Evolutionary conservation across 2,888 invertebrate genomes (phyloP), one percentile per base, ranked within the genome.

Genomic region (Pseudanteris insignis): DNA sequence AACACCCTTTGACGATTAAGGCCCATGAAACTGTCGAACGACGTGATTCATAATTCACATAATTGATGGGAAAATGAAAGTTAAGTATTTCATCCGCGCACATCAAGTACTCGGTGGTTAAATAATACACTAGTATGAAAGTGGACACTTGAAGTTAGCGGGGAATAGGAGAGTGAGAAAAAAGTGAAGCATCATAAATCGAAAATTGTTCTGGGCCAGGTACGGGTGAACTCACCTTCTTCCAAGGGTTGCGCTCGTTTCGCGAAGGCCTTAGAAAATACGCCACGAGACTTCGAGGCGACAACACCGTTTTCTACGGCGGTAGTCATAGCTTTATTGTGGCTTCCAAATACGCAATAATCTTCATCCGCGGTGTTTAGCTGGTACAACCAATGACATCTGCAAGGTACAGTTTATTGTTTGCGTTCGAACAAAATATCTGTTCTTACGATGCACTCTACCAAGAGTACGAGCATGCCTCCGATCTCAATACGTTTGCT

Each of bases 201-300:
- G 24, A 12, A 30, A 58, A 46, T 26, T 44, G 25, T 37, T 29
- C 11, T 21, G n/a, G n/a, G n/a, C n/a, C 34, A 53, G 37, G 50
- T 7, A 43, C 32, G 50, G 37, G 36, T 47, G 62, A 59, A 74
- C 76, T 77, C 72, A 77, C 76, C 76, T 76, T 76, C 76, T 67
- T 77, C 76, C 69, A 74, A 70, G 68, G 76, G 76, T 65, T 76
- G 76, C 62, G 75, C 75, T 58, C 76, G 72, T 51, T 76, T 77
- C 28, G 76, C 75, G 46, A 77, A 77, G 51, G 76, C 76, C 64
- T 73, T 72, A 67, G 76, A 73, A 70, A 77, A 77, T 37, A 70
- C 76, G 50, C 75, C 75, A 15, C 71, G 72, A 55, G 75, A 65
- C 68, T 76, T 75, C 47, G 71, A 65, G 62, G 75, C 64, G 59